Conservation (phyloP, 53 echinoderm and acorn worm species). For the Astropecten irregularis region DNA sequence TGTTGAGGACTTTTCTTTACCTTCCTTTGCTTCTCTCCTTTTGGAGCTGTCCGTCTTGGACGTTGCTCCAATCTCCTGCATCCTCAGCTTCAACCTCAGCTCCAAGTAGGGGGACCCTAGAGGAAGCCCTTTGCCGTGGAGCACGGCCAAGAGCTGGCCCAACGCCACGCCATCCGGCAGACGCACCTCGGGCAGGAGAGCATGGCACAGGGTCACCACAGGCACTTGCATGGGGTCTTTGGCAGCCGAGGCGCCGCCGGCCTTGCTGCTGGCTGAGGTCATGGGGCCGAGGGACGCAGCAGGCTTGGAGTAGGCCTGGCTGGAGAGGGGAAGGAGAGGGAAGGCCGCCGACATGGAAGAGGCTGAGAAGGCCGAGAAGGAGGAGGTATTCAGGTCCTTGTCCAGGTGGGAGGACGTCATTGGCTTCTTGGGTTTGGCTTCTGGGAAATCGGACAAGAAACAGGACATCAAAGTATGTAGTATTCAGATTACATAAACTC, state of each 20-base stretch:
- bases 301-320: constrained; percentile 20
- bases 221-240: constrained; percentile 72
- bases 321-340: constrained; percentile 39
- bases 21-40: constrained; percentile 77
- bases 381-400: constrained; percentile 18
- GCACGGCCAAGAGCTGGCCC: constrained; percentile 77
- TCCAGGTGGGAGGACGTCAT: constrained; percentile 34
- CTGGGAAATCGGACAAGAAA: neutral
- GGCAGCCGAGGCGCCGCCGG: neutral
- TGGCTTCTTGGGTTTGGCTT: constrained; percentile 52
- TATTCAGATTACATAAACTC: too few relatives aligned
- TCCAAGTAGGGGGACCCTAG: constrained; percentile 75
- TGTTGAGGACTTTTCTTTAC: constrained; percentile 40
- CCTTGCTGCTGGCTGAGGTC: constrained; percentile 9
- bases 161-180: constrained; percentile 80
- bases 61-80: constrained; percentile 54
- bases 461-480: too few relatives aligned
- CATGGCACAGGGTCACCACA: constrained; percentile 72
- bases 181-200: constrained; percentile 61
- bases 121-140: constrained; percentile 78
- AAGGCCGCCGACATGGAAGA: constrained; percentile 8
- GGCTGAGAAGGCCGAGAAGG: constrained; percentile 51
- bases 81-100: constrained; percentile 75
- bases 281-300: neutral
- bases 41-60: constrained; percentile 94